These are phyloP conservation scores for Anoura caudifer DNA, from an alignment of 2,113 vertebrate genomes.

Conservation along the genomic window DNA sequence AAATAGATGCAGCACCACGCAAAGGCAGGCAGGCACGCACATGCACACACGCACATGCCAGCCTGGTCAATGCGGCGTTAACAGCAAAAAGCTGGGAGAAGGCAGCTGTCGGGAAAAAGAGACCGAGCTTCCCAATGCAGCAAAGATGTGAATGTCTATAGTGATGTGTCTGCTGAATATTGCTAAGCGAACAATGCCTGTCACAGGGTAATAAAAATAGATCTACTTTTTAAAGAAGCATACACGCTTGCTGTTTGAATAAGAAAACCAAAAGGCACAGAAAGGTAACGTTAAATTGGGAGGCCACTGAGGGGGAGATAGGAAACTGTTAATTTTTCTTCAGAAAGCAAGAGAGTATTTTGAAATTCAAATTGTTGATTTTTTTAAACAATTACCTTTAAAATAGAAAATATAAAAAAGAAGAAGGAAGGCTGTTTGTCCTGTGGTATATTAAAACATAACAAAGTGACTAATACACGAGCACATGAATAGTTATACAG, in stretches of 20 bases:
- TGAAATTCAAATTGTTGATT: background rate
- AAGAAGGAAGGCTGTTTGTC: background rate
- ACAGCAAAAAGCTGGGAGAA: background rate
- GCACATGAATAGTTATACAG: background rate
- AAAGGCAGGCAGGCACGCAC: too few species aligned
- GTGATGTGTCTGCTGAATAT: background rate
- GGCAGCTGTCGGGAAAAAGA: background rate
- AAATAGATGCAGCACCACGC: background rate
- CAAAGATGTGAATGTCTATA: background rate
- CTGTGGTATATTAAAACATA: background rate
- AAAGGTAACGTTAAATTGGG: background rate
- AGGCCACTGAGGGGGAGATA: background rate
- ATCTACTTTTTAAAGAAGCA: background rate
- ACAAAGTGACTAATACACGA: background rate
- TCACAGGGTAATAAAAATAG: background rate
- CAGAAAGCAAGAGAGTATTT: background rate
- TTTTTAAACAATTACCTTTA: background rate
- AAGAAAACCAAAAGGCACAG: background rate
- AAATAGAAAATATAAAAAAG: background rate
- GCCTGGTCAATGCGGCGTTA: background rate
- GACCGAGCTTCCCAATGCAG: too few species aligned
- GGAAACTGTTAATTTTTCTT: background rate
- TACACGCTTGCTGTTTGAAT: background rate
- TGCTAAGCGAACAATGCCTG: background rate
- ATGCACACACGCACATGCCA: rapidly evolving